Conservation (phyloP, 2,797 vertebrate genomes). For the Tympanoctomys barrerae region DNA sequence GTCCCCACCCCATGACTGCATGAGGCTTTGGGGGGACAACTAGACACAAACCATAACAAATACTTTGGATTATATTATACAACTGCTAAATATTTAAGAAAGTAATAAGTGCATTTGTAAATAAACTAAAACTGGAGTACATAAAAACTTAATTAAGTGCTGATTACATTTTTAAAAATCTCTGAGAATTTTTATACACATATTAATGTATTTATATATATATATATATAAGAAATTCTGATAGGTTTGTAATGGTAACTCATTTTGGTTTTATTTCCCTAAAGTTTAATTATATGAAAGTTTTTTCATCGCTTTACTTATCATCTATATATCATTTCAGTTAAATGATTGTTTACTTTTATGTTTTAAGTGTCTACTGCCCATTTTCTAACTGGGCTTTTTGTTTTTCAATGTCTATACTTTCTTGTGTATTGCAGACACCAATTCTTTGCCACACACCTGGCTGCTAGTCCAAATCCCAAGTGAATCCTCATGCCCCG, state of each 20-base stretch:
- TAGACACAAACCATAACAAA: no score
- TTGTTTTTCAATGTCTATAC: not conserved
- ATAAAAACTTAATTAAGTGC: constrained; percentile 40
- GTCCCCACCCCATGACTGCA: no score
- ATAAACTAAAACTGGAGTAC: constrained; percentile 50
- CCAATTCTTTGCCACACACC: not conserved
- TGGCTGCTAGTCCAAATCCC: not conserved
- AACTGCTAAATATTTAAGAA: constrained; percentile 54
- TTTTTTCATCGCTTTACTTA: not conserved
- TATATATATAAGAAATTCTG: not conserved
- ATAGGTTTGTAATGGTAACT: not conserved
- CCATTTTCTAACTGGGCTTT: not conserved
- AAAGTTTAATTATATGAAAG: not conserved
- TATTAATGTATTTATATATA: not conserved
- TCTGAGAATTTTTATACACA: not conserved
- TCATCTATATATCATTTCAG: not conserved
- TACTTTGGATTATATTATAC: constrained; percentile 8
- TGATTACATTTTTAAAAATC: constrained; percentile 31
- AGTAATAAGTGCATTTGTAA: not conserved
- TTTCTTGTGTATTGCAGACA: not conserved
- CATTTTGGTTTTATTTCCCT: not conserved
- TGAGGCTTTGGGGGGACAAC: no score
- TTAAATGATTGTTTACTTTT: not conserved
- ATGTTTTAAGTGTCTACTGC: not conserved
- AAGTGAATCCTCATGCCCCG: not conserved